Evolutionary conservation across 37 sponge, comb jelly and placozoan species (phyloP).

Genomic region (Agelas oroides): DNA sequence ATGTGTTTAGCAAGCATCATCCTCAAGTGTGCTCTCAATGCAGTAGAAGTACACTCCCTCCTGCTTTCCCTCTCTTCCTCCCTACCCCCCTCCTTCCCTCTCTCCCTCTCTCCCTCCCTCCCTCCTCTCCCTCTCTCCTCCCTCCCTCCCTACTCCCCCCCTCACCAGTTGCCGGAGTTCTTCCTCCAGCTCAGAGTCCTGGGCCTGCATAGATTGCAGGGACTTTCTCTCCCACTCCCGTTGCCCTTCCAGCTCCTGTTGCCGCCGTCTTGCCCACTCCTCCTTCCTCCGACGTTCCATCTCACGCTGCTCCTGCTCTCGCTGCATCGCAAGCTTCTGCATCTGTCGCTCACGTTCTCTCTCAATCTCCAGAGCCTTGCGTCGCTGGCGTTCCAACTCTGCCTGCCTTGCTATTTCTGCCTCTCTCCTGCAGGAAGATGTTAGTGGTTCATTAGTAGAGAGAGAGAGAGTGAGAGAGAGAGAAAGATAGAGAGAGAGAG

Average conservation of each 20-base stretch:
- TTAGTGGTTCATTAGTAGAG: background rate
- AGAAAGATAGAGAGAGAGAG: background rate
- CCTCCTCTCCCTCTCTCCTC: no score
- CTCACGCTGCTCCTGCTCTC: slow-evolving; percentile 70
- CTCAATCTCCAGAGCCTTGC: slow-evolving; percentile 69
- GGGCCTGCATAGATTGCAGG: slow-evolving; percentile 17
- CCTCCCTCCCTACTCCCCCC: no score
- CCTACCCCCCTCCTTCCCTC: no score
- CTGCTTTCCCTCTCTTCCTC: no score
- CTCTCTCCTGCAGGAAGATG: slow-evolving; percentile 30
- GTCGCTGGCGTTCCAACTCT: slow-evolving; percentile 72
- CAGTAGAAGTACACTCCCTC: no score
- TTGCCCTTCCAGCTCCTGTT: slow-evolving; percentile 55
- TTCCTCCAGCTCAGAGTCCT: slow-evolving; percentile 42
- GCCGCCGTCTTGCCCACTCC: slow-evolving; percentile 65
- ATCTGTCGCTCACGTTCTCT: slow-evolving; percentile 53
- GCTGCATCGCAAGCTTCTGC: slow-evolving; percentile 47
- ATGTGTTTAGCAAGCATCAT: no score
- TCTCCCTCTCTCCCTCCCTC: no score
- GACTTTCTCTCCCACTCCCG: slow-evolving; percentile 56
- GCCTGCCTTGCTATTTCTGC: slow-evolving; percentile 45
- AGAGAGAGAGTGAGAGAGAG: background rate
- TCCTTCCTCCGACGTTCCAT: slow-evolving; percentile 65
- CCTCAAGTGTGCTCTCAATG: no score
- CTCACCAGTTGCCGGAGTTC: slow-evolving; percentile 31